phyloP scores from a whole-genome alignment of 2,113 vertebrate species.

The Rhadina sibilatrix region DNA sequence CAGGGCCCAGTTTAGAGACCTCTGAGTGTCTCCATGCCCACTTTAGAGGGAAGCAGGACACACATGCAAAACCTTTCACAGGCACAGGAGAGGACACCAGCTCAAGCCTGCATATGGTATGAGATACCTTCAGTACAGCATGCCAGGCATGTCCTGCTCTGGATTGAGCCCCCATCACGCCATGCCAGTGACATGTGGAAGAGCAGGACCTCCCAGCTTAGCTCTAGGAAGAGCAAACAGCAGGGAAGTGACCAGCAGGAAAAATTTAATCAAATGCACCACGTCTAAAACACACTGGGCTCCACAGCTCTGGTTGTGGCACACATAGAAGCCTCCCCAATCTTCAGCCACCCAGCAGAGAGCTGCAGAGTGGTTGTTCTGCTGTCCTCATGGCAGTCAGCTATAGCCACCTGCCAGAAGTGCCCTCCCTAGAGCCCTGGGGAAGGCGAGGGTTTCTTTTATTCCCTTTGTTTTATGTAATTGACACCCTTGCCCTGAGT shows the following conservation, averaged over 20 bases:
- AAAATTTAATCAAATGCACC: not conserved
- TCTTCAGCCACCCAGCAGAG: not conserved
- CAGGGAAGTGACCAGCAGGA: not conserved
- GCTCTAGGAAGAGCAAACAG: not conserved
- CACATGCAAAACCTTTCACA: rapidly evolving
- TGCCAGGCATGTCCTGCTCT: not conserved
- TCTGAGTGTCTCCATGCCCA: not conserved
- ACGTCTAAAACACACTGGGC: not conserved
- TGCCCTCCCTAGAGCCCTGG: not conserved
- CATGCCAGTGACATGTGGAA: not conserved
- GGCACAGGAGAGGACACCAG: not conserved
- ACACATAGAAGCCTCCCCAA: not conserved
- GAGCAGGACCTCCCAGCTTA: not conserved
- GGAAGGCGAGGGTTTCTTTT: not conserved
- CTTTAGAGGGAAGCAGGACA: not conserved
- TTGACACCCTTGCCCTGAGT: not conserved
- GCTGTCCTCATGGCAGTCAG: not conserved
- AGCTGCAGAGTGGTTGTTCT: not conserved
- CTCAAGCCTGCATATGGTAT: not conserved
- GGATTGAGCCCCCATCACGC: not conserved
- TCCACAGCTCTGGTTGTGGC: not conserved
- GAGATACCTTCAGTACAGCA: not conserved
- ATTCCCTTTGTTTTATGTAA: not conserved
- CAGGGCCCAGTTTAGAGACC: not conserved
- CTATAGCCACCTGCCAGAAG: not conserved